Evolutionary conservation across 2,797 vertebrate genomes (phyloP), one percentile per base, ranked within the genome.

Genomic region (Cheirogaleus major): DNA sequence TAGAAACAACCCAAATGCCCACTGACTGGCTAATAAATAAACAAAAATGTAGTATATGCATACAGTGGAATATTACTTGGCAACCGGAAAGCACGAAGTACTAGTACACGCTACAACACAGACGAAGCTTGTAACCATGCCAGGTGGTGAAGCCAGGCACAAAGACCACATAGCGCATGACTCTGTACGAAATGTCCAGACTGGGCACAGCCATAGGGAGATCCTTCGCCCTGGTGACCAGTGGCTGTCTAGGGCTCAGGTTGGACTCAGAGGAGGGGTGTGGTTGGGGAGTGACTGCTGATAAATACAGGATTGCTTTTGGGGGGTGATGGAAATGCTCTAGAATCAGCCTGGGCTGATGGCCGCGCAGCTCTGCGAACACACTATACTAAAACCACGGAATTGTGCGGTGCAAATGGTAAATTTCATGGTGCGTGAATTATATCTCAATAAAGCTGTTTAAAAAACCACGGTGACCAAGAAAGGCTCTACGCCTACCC

Each of bases 11-110:
- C 17, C 52, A 7, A 55, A 55, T 55, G 52, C 18, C 52, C 52
- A 20, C 18, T 7, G 7, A 55, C 18, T 55, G 52, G 52, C 52
- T 52, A 20, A 52, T 52, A 52, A 52, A 20, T 20, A 18, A 7
- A 35, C n/a, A 22, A 14, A 35, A 35, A 30, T 0, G 38, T 15
- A 32, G 9, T 1, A 5, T 11, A 0, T 4, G 7, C 3, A 13
- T 38, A 9, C 7, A 18, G 7, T 2, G 12, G 83, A 27, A 7
- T 18, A 22, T 38, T 13, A 27, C 1, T 17, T 32, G 23, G 84
- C 32, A 15, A 45, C 22, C 5, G 32, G 8, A n/a, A 20, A 48
- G 48, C 43, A 18, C 0, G 41, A 6, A 3, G 4, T 0, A 2
- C 2, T 3, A 5, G 9, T 30, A 0, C 7, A 23, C 5, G 50